Evolutionary conservation across 2,113 vertebrate genomes (phyloP), one percentile per base, ranked within the genome.

Genomic region (Euleptes europaea): DNA sequence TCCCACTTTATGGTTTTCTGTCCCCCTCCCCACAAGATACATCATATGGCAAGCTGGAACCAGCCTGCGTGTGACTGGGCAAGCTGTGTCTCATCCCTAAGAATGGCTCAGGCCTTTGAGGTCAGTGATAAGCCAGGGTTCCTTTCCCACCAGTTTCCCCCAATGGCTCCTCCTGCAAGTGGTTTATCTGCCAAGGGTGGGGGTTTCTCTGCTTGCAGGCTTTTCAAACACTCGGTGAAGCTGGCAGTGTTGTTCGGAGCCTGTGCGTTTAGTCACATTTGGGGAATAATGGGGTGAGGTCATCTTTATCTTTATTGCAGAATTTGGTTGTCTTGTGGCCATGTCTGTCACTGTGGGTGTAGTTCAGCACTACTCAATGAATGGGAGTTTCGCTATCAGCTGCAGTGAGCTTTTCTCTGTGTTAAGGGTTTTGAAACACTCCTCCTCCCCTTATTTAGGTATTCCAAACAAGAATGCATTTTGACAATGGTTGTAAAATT

Each of bases 261-360:
- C 54, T 44, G 31, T 28, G 66, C 60, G 2, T 17, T 79, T 66
- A 79, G 40, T 71, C 66, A 85, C 76, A 72, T 72, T 60, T 63
- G 12, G 44, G 17, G 28, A 63, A 74, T 44, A 10, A 74, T 31
- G n/a, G 31, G 35, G 44, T 84, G 65, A 71, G 71, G 51, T 44
- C 84, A 79, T 47, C 54, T 78, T 78, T 85, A 72, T 79, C 76
- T 79, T 63, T 49, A 63, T 72, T 35, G 38, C 51, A 28, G 66
- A 79, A 85, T 72, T 42, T 35, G 54, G 70, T 40, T 35, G n/a
- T 40, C 67, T 85, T 85, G 83, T 71, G 75, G 51, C 15, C 33
- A 78, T 78, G 75, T 47, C 51, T 84, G 51, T 33, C 84, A 19
- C 40, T 19, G 17, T 71, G 67, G 54, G 11, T 31, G 14, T 71